Conservation (phyloP, 2,888 invertebrate species). For the Prenolepis imparis region DNA sequence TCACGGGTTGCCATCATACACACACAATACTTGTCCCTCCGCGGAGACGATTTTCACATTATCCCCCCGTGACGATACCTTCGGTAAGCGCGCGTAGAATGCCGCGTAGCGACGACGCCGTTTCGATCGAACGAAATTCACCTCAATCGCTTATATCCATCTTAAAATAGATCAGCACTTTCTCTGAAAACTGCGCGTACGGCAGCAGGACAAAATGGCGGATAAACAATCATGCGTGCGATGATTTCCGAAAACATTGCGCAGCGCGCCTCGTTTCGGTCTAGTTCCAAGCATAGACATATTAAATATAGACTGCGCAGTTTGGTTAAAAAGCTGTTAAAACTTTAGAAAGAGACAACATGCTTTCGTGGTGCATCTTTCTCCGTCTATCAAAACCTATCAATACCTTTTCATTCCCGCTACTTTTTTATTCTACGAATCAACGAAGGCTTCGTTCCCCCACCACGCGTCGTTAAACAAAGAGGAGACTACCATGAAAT, state of each 20-base stretch:
- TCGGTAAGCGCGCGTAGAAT: slow-evolving; percentile 21
- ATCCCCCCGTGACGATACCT: slow-evolving; percentile 13
- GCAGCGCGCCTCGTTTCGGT: slow-evolving; percentile 1
- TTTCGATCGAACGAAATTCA: not conserved
- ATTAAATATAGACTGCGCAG: too few species aligned
- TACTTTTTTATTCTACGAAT: too few species aligned
- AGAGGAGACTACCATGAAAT: too few species aligned
- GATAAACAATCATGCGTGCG: slow-evolving; percentile 79
- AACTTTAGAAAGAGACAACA: too few species aligned
- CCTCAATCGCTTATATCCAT: slow-evolving; percentile 69
- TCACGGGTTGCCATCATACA: slow-evolving; percentile 78
- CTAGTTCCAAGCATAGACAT: too few species aligned
- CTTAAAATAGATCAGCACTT: slow-evolving; percentile 75
- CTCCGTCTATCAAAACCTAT: too few species aligned
- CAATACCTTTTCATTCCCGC: too few species aligned
- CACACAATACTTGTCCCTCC: slow-evolving; percentile 41
- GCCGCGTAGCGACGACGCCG: not conserved
- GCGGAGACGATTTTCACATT: slow-evolving; percentile 48
- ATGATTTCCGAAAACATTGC: slow-evolving; percentile 74
- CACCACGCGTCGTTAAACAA: too few species aligned
- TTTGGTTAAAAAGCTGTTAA: too few species aligned
- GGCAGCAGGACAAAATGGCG: slow-evolving; percentile 81
- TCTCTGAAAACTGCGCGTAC: slow-evolving; percentile 75
- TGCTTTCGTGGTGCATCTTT: too few species aligned
- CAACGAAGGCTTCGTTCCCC: too few species aligned